Percentiles rank a stretch among this genome's conserved stretches.
These are phyloP conservation scores for Drosophila saltans DNA, from an alignment of 1,140 invertebrate species.

Conservation along the genomic window DNA sequence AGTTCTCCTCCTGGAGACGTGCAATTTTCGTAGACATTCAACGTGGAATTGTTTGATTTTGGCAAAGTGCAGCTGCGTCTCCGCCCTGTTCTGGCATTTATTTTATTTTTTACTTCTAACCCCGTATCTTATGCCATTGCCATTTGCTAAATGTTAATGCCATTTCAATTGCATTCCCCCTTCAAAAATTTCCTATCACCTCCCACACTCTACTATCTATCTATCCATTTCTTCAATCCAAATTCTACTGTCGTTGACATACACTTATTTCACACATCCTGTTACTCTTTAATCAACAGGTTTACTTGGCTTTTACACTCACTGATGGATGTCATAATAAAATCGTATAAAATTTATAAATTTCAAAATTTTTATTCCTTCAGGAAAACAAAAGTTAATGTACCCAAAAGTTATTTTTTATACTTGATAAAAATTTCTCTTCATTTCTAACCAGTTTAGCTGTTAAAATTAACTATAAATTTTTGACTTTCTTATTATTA, in stretches of 20 bases:
- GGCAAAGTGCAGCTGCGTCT: conserved; percentile 76
- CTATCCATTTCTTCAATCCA: conserved; percentile 11
- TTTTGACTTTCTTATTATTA: too few species aligned
- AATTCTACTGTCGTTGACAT: conserved; percentile 53
- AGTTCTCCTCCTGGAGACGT: conserved; percentile 34
- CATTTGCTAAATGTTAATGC: conserved; percentile 81
- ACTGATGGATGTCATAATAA: background rate
- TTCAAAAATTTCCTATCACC: background rate
- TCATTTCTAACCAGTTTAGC: too few species aligned
- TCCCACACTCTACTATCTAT: conserved; percentile 22
- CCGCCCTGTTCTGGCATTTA: conserved; percentile 42
- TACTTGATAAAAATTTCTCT: too few species aligned
- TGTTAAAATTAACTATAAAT: too few species aligned
- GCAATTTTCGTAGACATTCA: conserved; percentile 67
- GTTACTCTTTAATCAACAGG: conserved; percentile 20
- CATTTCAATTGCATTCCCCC: conserved; percentile 66
- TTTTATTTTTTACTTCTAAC: conserved; percentile 11
- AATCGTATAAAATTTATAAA: too few species aligned
- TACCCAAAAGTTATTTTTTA: too few species aligned
- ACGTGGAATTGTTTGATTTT: conserved; percentile 72
- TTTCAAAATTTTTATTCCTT: too few species aligned
- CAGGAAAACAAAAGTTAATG: too few species aligned
- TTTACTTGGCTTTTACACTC: background rate
- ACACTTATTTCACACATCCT: conserved; percentile 46
- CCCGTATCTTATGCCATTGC: conserved; percentile 66